These are phyloP conservation scores for Antennarius striatus DNA, from an alignment of 2,113 vertebrate genomes.

Conservation along the genomic window DNA sequence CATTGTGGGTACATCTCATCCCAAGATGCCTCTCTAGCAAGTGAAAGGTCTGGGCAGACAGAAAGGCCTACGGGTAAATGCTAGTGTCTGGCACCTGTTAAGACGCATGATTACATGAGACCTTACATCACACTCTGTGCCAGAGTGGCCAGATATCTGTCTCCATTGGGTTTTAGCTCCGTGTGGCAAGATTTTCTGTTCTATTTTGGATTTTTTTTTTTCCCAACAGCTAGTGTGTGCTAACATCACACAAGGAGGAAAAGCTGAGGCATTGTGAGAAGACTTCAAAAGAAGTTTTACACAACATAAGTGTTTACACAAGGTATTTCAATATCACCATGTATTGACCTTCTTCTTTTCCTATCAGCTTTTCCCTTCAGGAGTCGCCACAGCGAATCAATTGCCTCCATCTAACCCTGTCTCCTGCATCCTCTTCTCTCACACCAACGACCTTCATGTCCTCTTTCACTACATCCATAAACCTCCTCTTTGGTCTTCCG, in stretches of 20 bases:
- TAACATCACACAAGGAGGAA: conserved; percentile 17
- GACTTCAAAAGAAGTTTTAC: conserved; percentile 12
- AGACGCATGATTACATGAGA: conserved; percentile 72
- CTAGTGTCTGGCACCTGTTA: conserved; percentile 65
- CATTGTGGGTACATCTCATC: conserved; percentile 65
- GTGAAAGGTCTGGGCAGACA: conserved; percentile 71
- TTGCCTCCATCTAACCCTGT: too few species aligned
- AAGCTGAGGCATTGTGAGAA: conserved; percentile 11
- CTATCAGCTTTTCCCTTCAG: too few species aligned
- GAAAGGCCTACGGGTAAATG: conserved; percentile 74
- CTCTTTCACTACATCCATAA: too few species aligned
- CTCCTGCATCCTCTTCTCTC: too few species aligned
- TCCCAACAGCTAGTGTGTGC: conserved; percentile 13
- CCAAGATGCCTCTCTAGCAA: conserved; percentile 69
- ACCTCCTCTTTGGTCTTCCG: too few species aligned
- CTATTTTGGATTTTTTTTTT: not conserved
- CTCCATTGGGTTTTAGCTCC: conserved; percentile 51
- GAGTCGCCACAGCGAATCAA: too few species aligned
- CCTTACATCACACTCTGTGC: conserved; percentile 65
- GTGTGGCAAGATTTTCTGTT: conserved; percentile 32
- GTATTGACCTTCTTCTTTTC: too few species aligned
- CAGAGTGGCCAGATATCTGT: conserved; percentile 53
- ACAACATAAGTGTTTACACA: not conserved
- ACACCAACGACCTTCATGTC: too few species aligned
- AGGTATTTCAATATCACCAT: not conserved